Percentiles rank a stretch among this genome's conserved stretches.
Conservation (phyloP, 2,888 invertebrate genomes). For the Drosophila anomelani region DNA sequence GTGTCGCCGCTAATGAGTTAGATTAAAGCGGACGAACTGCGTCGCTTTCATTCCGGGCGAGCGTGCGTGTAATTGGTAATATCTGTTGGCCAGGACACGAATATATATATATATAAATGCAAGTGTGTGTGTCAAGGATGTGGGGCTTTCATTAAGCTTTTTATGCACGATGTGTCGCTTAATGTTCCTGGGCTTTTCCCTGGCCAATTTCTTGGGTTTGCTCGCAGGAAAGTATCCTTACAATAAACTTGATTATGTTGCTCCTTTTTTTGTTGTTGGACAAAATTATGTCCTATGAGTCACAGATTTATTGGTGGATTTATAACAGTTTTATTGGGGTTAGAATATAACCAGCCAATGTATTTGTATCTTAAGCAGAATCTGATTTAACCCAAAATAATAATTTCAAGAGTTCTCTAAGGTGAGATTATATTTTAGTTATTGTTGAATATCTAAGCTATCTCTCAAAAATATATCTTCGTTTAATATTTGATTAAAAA, state of each 20-base stretch:
- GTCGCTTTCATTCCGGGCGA: conserved; percentile 28
- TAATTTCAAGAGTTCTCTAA: too few species aligned
- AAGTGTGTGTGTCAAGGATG: conserved; percentile 9
- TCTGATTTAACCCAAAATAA: too few species aligned
- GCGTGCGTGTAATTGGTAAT: conserved; percentile 60
- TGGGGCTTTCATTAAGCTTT: conserved; percentile 51
- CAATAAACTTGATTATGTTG: conserved; percentile 11
- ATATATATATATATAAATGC: not conserved
- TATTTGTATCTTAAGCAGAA: too few species aligned
- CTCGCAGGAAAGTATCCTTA: conserved; percentile 14
- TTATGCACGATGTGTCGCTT: conserved; percentile 45
- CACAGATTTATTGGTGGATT: conserved; percentile 1
- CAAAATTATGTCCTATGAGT: not conserved
- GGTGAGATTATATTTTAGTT: too few species aligned
- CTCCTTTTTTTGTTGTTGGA: too few species aligned
- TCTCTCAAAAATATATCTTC: too few species aligned
- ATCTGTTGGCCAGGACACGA: conserved; percentile 43
- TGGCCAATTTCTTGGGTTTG: conserved; percentile 1
- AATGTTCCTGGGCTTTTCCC: conserved; percentile 8
- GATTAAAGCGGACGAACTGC: conserved; percentile 58
- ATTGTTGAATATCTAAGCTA: too few species aligned
- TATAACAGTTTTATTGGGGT: not conserved
- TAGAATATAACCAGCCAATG: not conserved
- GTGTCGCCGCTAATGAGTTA: conserved; percentile 74
- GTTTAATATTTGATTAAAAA: too few species aligned